phyloP scores from a whole-genome alignment of 2,113 vertebrate genomes.

The Gymnogyps californianus region DNA sequence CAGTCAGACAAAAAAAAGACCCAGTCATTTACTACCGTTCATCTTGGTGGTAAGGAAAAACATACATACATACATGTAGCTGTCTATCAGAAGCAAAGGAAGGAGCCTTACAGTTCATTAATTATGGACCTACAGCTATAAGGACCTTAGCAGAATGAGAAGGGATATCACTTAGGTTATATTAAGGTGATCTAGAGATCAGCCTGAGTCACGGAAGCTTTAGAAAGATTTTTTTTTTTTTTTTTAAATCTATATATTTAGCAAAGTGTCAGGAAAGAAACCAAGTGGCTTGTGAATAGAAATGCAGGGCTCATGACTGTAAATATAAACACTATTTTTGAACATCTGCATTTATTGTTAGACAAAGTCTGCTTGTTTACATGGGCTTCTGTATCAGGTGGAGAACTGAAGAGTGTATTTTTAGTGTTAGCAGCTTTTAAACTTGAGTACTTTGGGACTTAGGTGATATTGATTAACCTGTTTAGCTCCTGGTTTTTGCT shows the following conservation, averaged over 20 bases:
- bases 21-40: not conserved
- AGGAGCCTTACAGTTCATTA: not conserved
- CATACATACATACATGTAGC: not conserved
- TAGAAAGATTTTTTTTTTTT: not conserved
- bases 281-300: not conserved
- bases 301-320: not conserved
- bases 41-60: not conserved
- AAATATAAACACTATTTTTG: not conserved
- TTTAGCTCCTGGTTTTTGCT: not conserved
- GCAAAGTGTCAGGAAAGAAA: not conserved
- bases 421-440: not conserved
- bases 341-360: conserved; percentile 32
- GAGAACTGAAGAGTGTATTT: not conserved
- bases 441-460: not conserved
- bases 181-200: not conserved
- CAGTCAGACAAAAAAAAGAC: not conserved
- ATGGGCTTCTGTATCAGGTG: not conserved
- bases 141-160: not conserved
- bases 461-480: not conserved
- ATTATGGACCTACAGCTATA: not conserved
- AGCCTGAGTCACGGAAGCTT: not conserved
- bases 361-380: not conserved
- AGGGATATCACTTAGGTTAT: not conserved
- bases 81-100: not conserved
- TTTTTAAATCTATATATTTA: not conserved